Percentiles rank a stretch among this genome's conserved stretches.
These are phyloP conservation scores for Diacarnus erythraeanus DNA, from an alignment of 37 sponge, comb jelly and placozoan species.

Conservation along the genomic window DNA sequence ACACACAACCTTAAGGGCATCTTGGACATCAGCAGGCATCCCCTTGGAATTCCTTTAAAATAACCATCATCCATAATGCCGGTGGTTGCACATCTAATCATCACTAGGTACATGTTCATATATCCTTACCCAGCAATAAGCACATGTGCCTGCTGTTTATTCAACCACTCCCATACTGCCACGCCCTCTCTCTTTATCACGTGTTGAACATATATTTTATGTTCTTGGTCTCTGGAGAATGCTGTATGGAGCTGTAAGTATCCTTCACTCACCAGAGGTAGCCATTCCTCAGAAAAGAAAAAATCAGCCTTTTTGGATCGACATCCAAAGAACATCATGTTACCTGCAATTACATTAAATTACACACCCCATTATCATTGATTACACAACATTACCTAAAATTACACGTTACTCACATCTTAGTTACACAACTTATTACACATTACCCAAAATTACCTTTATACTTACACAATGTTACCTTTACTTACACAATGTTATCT, in stretches of 20 bases:
- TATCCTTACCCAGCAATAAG: conserved; percentile 94
- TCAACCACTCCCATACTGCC: conserved; percentile 75
- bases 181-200: conserved; percentile 63
- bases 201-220: conserved; percentile 96
- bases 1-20: conserved; percentile 57
- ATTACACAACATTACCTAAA: no score
- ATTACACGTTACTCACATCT: no score
- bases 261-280: conserved; percentile 17
- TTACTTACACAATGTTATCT: not conserved
- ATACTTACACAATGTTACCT: not conserved
- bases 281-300: conserved; percentile 89
- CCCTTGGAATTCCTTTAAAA: conserved; percentile 78
- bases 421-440: no score
- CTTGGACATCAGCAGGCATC: conserved; percentile 88
- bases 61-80: not conserved
- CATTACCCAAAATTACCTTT: no score
- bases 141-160: conserved; percentile 56
- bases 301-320: conserved; percentile 78
- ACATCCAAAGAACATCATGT: conserved; percentile 95
- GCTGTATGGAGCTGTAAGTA: conserved; percentile 75
- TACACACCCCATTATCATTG: no score
- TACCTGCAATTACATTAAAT: conserved; percentile 27
- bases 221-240: conserved; percentile 91
- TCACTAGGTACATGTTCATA: no score
- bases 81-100: no score